Evolutionary conservation across 2,797 vertebrate genomes (phyloP).

Genomic region (Petrocephalus sullivani): DNA sequence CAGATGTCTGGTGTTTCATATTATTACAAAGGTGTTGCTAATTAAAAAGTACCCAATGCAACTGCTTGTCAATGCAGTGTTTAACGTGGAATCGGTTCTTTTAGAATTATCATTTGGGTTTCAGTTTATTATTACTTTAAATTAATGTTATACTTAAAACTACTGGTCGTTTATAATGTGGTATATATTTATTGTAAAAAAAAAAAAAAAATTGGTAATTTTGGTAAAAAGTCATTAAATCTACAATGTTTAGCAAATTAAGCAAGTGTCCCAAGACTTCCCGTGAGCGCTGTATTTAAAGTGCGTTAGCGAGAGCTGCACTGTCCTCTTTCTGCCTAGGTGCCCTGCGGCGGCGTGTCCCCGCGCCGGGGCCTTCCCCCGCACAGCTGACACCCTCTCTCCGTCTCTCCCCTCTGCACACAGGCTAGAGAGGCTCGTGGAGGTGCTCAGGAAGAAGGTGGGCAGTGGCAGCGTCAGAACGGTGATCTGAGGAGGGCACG

Average conservation of each 20-base stretch:
- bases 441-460: constrained; percentile 93
- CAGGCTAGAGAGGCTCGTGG: constrained; percentile 92
- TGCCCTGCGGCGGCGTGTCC: neutral
- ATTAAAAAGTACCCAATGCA: neutral
- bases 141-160: neutral
- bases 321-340: neutral
- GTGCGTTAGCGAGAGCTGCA: neutral
- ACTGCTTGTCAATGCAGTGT: neutral
- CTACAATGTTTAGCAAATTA: neutral
- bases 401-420: constrained; percentile 39
- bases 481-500: constrained; percentile 76
- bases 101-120: neutral
- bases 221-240: neutral
- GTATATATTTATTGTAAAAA: neutral
- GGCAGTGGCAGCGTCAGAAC: constrained; percentile 82
- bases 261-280: neutral
- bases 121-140: neutral
- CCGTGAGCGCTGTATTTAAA: neutral
- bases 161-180: neutral
- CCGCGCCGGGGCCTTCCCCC: neutral
- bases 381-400: constrained; percentile 44
- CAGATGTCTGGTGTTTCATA: neutral
- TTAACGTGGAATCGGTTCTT: neutral
- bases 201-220: neutral
- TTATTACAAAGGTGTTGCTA: neutral